Base-by-base conservation (phyloP, 2,113 vertebrate species). In the Oriolus oriolus region DNA sequence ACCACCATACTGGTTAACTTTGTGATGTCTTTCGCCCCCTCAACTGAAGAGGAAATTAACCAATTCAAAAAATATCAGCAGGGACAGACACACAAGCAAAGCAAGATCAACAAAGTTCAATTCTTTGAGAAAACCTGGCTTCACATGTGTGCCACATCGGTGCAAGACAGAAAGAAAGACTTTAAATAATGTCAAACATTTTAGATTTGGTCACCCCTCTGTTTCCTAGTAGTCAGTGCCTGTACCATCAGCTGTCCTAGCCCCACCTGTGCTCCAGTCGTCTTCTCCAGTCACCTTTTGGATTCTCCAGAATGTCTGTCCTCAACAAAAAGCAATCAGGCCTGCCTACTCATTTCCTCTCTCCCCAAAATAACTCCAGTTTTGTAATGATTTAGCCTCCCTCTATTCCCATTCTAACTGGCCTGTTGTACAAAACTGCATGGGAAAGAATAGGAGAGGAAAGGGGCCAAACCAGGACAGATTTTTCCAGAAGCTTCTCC, bases 401-500 rank as follows among this genome's bases (percentile, higher is more conserved):
- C 4, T 61, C 45, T 66, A 4, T 73, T 74, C 13, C 35, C 23
- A 47, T 31, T 47, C 30, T 17, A 61, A 50, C 18, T 35, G 31
- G 1, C 7, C 8, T 33, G 6, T 30, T 9, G 3, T 81, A 50
- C 2, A 8, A 2, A 12, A 47, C 13, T 63, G 11, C 4, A 35
- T 50, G 42, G 45, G 31, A 74, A 84, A 73, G 6, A 77, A 70
- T 8, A 42, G 5, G 7, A 65, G 22, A 79, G 18, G 12, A 52
- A 89, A 87, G 21, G 47, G 3, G 3, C 5, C 13, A 93, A 71
- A 71, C 20, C 8, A 41, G 13, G 7, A 49, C 7, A 54, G 23
- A 13, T 37, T 42, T 76, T 87, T 70, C 33, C 50, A 78, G 54
- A 60, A 87, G 11, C 1, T 42, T 82, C 35, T 57, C 35, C 20